A percentile compares a stretch with the other conserved stretches of the same genome.
Conservation (phyloP, 2,797 vertebrate genomes). For the Pelochelys cantorii region DNA sequence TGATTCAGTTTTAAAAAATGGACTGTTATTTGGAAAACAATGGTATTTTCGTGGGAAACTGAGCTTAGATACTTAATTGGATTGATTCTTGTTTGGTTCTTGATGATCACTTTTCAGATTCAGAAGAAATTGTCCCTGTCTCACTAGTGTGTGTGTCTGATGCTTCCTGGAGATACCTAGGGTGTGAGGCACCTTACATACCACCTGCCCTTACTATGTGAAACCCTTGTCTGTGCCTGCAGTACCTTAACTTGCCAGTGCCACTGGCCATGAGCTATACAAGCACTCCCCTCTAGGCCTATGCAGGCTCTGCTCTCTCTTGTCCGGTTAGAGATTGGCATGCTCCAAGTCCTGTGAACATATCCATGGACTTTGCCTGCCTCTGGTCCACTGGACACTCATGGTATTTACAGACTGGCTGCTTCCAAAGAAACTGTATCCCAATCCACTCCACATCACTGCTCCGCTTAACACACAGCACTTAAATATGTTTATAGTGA, state of each 20-base stretch:
- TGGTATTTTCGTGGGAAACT: neutral
- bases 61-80: neutral
- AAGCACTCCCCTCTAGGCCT: neutral
- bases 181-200: neutral
- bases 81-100: neutral
- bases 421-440: neutral
- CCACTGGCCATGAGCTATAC: neutral
- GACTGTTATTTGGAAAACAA: conserved; percentile 36
- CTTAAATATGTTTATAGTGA: neutral
- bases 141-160: neutral
- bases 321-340: neutral
- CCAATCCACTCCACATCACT: neutral
- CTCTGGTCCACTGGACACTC: neutral
- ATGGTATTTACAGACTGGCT: neutral
- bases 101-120: neutral
- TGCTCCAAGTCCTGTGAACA: neutral
- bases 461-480: neutral
- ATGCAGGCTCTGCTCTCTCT: neutral
- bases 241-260: neutral
- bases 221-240: neutral
- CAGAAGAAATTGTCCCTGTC: neutral
- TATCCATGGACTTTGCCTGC: neutral
- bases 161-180: neutral
- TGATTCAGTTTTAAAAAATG: conserved; percentile 49
- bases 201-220: neutral